Base-by-base conservation (phyloP, 2,113 vertebrate species). In the Syngnathus typhle region DNA sequence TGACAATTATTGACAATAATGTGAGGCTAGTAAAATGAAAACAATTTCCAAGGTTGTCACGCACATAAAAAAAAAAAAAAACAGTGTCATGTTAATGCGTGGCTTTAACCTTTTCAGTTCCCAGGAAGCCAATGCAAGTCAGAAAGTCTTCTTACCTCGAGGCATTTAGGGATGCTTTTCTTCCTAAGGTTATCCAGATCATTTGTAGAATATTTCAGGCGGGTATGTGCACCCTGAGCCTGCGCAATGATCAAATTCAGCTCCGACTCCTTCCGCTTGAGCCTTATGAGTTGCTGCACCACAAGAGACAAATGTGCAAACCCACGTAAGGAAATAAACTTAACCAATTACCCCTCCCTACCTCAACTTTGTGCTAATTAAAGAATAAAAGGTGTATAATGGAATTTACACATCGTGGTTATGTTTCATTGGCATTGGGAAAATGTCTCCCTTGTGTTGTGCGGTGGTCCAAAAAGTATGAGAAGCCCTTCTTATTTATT, bases 181-280 rank as follows among this genome's bases (percentile, higher is more conserved):
- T 93, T 97, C 73, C 72, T 85, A 61, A 95, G 78, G 12, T 80
- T 71, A 10, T 97, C 94, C 39, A 96, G 72, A 64, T 99, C 96
- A 39, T 32, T 88, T 60, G 90, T 92, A 1, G 96, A 89, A 74
- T 97, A 99, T 80, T 93, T 98, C n/a, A 97, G 92, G 23, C 96
- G 92, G 1, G 86, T 97, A 62, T 93, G 92, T 65, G 65, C 90
- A 21, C 97, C 96, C 0, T 91, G 92, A 73, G 85, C 67, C 5
- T 95, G 89, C 58, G 91, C 87, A 58, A 73, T 81, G 64, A 95
- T 79, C 72, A 94, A 93, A 60, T 94, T 96, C 80, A 99, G 83
- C 66, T 97, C 94, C 0, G 88, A 21, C 76, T 98, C 95, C 75
- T 96, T 99, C 32, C 92, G 85, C 64, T 64, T 93, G 18, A 86